These are phyloP conservation scores for Lepus townsendii DNA, from an alignment of 2,797 vertebrate genomes.

Conservation along the genomic window DNA sequence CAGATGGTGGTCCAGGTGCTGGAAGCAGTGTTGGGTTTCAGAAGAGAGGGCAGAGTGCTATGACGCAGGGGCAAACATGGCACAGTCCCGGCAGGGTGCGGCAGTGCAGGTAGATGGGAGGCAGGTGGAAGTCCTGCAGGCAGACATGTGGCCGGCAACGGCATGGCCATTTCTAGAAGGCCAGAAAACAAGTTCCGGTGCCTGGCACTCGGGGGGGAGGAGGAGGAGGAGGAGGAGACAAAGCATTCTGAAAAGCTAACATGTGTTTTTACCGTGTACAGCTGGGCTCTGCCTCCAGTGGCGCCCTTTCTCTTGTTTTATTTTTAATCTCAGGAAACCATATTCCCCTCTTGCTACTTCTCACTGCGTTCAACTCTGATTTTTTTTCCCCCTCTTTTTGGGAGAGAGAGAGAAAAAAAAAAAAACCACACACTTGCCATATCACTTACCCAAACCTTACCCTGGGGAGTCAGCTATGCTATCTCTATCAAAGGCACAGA, in stretches of 20 bases:
- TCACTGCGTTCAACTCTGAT: neutral
- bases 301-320: constrained; percentile 67
- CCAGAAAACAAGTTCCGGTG: neutral
- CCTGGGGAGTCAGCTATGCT: neutral
- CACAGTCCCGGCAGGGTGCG: neutral
- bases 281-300: constrained; percentile 57
- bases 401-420: neutral
- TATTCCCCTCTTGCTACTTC: constrained; percentile 23
- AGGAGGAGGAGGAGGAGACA: neutral
- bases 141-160: neutral
- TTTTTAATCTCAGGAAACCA: constrained; percentile 74
- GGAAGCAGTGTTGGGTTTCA: neutral
- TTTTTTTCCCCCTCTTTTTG: neutral
- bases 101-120: rapidly evolving
- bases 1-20: neutral
- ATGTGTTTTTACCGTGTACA: constrained; percentile 28
- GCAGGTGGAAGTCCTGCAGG: neutral
- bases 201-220: neutral
- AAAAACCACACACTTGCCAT: neutral
- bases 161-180: neutral
- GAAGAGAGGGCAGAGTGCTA: neutral
- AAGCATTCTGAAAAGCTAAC: constrained; percentile 56
- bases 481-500: constrained; percentile 14
- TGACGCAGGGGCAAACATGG: neutral
- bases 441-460: constrained; percentile 63